Base-by-base conservation (phyloP, 2,888 invertebrate genomes). In the Pseudococcus jackbeardsleyi region DNA sequence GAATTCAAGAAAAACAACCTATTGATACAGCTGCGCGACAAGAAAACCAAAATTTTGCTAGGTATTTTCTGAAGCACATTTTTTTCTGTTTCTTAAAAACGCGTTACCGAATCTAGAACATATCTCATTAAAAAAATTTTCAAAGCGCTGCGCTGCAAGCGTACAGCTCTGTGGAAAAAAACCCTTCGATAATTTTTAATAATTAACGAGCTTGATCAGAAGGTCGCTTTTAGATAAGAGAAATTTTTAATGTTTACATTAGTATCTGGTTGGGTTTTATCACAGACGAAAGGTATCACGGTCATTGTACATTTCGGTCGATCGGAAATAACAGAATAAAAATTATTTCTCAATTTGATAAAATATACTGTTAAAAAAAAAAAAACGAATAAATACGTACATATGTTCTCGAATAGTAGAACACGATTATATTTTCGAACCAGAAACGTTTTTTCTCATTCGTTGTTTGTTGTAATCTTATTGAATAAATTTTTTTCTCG, bases 241-340 rank as follows among this genome's bases (percentile, higher is more conserved):
- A 85, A 85, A 59, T 85, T 59, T 85, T 85, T 85, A 85, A 85
- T 85, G 85, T 85, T 85, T 85, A 85, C 85, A 64, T 85, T 85
- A 42, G 85, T 85, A 85, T 85, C 85, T 33, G 33, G 11, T 59
- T 64, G 64, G 15, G 11, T 59, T 33, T 59, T 64, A 59, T 85
- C 59, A 59, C 64, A 59, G 54, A 54, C 54, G 54, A 84, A 84
- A 85, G 39, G 85, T 85, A 59, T 85, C 84, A 84, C 84, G 50
- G 84, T 84, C 84, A 50, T 50, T 59, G 84, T 54, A 84, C 54
- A 59, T 85, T 85, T 85, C 54, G 54, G 22, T 42, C 26, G 59
- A 54, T 85, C 50, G 59, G 85, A 85, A 84, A 59, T 85, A 82
- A 82, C 79, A 82, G 79, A 42, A 12, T 46, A 19, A 82, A 82